Evolutionary conservation across 2,888 invertebrate genomes (phyloP).

Genomic region (Oscheius onirici): DNA sequence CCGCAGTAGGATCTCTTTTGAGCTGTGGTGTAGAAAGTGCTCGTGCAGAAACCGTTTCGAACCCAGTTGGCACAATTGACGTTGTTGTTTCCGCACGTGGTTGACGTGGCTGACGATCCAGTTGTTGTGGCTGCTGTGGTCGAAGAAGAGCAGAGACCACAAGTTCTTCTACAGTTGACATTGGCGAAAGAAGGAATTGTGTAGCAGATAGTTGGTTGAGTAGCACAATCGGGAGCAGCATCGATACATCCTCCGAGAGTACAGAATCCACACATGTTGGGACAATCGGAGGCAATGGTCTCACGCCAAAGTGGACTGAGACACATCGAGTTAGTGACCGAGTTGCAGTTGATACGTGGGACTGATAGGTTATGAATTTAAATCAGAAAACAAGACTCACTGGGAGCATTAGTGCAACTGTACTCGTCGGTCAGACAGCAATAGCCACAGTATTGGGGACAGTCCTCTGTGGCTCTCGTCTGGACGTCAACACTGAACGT

Average conservation of each 20-base stretch:
- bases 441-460: slow-evolving; percentile 6
- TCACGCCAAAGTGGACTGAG: not conserved
- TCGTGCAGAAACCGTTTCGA: no score
- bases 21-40: no score
- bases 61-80: not conserved
- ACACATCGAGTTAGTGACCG: slow-evolving; percentile 16
- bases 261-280: slow-evolving; percentile 20
- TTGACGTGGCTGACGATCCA: not conserved
- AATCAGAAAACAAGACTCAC: not conserved
- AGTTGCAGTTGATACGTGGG: slow-evolving; percentile 1
- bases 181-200: not conserved
- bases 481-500: not conserved
- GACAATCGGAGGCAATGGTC: slow-evolving; percentile 17
- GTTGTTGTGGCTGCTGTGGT: not conserved
- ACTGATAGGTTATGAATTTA: not conserved
- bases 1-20: no score
- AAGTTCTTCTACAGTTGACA: slow-evolving; percentile 2
- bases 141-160: not conserved
- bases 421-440: not conserved
- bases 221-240: slow-evolving; percentile 22
- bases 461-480: not conserved
- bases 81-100: not conserved
- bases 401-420: slow-evolving; percentile 4
- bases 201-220: slow-evolving; percentile 11
- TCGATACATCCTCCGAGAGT: slow-evolving; percentile 29